These are phyloP conservation scores for Pelosia muscerda DNA, from an alignment of 2,888 invertebrate genomes.

Conservation along the genomic window DNA sequence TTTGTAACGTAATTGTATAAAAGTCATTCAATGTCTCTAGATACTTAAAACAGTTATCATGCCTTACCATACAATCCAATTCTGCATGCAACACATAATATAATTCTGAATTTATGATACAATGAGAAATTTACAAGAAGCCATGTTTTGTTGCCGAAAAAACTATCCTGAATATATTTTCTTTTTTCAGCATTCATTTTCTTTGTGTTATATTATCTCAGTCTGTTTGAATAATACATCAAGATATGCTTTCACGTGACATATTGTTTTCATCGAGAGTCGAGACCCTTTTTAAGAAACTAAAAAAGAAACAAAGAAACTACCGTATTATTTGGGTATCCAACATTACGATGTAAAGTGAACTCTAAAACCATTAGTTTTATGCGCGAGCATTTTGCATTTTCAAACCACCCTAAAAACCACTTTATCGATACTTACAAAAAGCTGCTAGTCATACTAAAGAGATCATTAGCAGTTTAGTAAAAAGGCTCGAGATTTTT, in stretches of 20 bases:
- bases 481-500: constrained; percentile 29
- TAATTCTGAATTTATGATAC: not conserved
- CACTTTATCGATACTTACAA: constrained; percentile 1
- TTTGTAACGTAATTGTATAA: not conserved
- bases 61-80: not conserved
- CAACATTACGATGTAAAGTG: not conserved
- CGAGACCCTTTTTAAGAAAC: constrained; percentile 64
- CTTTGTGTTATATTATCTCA: constrained; percentile 59
- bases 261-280: constrained; percentile 62
- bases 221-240: constrained; percentile 77
- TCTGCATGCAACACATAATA: not conserved
- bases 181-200: constrained; percentile 55
- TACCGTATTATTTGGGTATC: not conserved
- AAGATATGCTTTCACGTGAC: constrained; percentile 62
- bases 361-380: not conserved
- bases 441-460: constrained; percentile 4
- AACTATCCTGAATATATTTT: constrained; percentile 29
- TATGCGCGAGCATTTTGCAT: not conserved
- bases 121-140: not conserved
- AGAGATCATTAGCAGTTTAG: constrained; percentile 31
- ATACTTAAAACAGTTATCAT: not conserved
- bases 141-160: constrained; percentile 10
- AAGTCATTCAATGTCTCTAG: not conserved
- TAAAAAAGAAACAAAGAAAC: constrained; percentile 34
- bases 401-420: constrained; percentile 7